A percentile compares a stretch with the other conserved stretches of the same genome.
These are phyloP conservation scores for Azemiops feae DNA, from an alignment of 2,113 vertebrate genomes.

Conservation along the genomic window DNA sequence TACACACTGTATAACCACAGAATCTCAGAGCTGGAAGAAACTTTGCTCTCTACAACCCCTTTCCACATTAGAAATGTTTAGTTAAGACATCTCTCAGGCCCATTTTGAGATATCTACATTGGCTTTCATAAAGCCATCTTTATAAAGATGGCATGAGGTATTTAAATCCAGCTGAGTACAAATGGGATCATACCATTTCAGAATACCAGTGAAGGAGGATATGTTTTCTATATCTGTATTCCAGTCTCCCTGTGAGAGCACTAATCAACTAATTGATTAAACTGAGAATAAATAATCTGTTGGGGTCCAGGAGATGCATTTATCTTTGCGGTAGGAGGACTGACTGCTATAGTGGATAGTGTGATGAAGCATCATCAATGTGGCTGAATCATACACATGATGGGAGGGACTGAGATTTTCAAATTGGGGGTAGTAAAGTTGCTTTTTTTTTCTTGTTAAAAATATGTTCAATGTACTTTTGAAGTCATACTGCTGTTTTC, in stretches of 20 bases:
- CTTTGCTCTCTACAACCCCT: not conserved
- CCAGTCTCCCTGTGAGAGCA: too few species aligned
- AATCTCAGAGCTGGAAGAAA: not conserved
- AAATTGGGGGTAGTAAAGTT: not conserved
- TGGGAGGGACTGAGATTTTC: not conserved
- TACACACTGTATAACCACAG: not conserved
- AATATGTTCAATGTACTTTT: not conserved
- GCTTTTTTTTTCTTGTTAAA: not conserved
- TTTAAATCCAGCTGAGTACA: not conserved
- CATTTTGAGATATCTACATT: not conserved
- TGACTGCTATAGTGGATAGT: too few species aligned
- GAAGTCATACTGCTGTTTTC: not conserved
- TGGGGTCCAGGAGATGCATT: too few species aligned
- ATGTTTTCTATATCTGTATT: too few species aligned
- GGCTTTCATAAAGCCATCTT: not conserved
- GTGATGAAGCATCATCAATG: not conserved
- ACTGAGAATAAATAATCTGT: too few species aligned
- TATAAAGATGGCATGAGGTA: not conserved
- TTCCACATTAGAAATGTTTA: not conserved
- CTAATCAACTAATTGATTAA: too few species aligned
- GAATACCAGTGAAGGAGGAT: too few species aligned
- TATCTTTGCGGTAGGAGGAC: too few species aligned
- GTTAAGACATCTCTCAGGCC: not conserved
- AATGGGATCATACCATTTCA: too few species aligned
- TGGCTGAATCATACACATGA: not conserved